Percentiles rank a stretch among this genome's conserved stretches.
Evolutionary conservation across 2,113 vertebrate genomes (phyloP).

Genomic region (Phocoena phocoena): DNA sequence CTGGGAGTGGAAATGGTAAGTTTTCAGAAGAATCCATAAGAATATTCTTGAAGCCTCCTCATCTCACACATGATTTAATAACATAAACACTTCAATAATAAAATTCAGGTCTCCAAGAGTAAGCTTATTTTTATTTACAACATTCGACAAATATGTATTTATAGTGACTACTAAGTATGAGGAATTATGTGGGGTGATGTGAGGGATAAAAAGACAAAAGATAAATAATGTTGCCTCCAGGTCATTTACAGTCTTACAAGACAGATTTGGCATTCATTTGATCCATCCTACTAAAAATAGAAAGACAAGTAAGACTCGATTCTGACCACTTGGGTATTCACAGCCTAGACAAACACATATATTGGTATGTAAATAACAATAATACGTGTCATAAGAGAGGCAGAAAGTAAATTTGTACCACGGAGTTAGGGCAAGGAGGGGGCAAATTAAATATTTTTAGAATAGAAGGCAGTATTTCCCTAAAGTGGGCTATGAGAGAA

Average conservation of each 20-base stretch:
- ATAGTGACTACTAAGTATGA: conserved; percentile 8
- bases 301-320: background rate
- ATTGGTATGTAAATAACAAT: background rate
- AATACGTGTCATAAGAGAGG: background rate
- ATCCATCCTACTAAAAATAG: conserved; percentile 18
- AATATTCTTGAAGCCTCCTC: conserved; percentile 13
- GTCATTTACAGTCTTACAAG: background rate
- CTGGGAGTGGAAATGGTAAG: background rate
- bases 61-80: conserved; percentile 28
- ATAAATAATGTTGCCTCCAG: conserved; percentile 49
- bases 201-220: conserved; percentile 30
- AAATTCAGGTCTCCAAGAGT: conserved; percentile 13
- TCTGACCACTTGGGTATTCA: conserved; percentile 1
- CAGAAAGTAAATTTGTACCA: background rate
- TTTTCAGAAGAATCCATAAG: background rate
- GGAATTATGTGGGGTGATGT: background rate
- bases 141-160: conserved; percentile 53
- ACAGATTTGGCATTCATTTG: conserved; percentile 20
- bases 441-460: background rate
- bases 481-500: background rate
- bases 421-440: background rate
- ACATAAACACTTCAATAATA: conserved; percentile 44
- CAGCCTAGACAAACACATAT: background rate
- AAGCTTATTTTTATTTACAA: conserved; percentile 55
- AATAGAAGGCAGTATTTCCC: background rate